Conservation (phyloP, 2,113 vertebrate species). For the Podilymbus podiceps region DNA sequence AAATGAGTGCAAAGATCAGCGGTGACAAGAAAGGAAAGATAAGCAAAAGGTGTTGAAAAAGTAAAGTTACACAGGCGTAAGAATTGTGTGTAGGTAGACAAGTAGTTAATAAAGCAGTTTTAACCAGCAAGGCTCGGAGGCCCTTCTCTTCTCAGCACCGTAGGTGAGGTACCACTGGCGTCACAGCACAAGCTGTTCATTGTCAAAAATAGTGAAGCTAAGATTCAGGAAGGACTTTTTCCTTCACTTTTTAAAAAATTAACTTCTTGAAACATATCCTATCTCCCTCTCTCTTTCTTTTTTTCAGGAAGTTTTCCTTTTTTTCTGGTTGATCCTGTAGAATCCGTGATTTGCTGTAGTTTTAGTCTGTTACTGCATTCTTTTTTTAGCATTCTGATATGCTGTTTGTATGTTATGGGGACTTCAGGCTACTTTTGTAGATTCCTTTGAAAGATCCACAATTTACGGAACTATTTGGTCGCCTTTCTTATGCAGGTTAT, state of each 20-base stretch:
- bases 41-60: neutral
- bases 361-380: neutral
- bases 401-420: neutral
- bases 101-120: neutral
- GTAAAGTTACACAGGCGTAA: neutral
- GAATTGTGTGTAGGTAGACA: neutral
- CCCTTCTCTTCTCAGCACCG: neutral
- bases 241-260: neutral
- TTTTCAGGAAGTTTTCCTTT: neutral
- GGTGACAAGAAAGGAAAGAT: neutral
- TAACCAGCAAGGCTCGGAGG: neutral
- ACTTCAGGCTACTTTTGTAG: neutral
- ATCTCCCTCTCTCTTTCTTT: accelerated
- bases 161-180: neutral
- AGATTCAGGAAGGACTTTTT: neutral
- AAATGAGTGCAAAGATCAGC: neutral
- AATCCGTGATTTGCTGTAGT: neutral
- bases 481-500: neutral
- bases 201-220: neutral
- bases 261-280: neutral
- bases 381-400: neutral
- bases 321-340: too few relatives aligned
- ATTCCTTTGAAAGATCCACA: neutral
- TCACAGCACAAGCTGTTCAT: neutral
- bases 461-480: neutral